These are phyloP conservation scores for Sarcophaga carnaria DNA, from an alignment of 2,888 invertebrate genomes.

Conservation along the genomic window DNA sequence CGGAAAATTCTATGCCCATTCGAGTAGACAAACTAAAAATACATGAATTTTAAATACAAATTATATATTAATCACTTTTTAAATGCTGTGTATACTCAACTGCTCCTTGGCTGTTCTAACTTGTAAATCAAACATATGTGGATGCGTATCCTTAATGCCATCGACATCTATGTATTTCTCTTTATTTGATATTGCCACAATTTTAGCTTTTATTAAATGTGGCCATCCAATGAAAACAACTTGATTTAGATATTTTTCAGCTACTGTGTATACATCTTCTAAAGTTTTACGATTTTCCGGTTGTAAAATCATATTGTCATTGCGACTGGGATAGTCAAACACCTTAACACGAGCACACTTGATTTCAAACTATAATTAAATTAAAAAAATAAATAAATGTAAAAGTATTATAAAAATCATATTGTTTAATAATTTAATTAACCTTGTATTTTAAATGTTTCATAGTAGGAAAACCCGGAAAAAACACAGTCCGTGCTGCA, in stretches of 20 bases:
- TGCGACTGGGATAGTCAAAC: constrained; percentile 92
- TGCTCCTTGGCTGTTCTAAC: constrained; percentile 76
- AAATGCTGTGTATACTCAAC: constrained; percentile 72
- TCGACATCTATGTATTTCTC: constrained; percentile 79
- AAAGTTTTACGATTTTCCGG: constrained; percentile 82
- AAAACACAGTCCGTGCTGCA: constrained; percentile 82
- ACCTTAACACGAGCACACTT: constrained; percentile 90
- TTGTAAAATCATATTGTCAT: constrained; percentile 91
- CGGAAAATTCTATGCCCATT: constrained; percentile 90
- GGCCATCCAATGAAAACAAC: constrained; percentile 95
- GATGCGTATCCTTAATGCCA: constrained; percentile 71
- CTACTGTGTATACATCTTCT: constrained; percentile 82
- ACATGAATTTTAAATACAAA: background rate
- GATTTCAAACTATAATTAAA: constrained; percentile 84
- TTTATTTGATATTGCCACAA: constrained; percentile 79
- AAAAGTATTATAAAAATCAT: background rate
- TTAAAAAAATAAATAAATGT: constrained; percentile 66
- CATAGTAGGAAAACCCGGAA: constrained; percentile 96
- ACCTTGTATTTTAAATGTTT: constrained; percentile 91
- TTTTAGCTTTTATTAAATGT: constrained; percentile 92
- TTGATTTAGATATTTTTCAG: constrained; percentile 87
- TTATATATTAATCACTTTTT: background rate
- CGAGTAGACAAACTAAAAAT: constrained; percentile 81
- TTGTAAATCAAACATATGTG: constrained; percentile 73
- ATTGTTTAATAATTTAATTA: constrained; percentile 75